A percentile compares a stretch with the other conserved stretches of the same genome.
Evolutionary conservation across 2,113 vertebrate species (phyloP).

Genomic region (Clarias batrachus): DNA sequence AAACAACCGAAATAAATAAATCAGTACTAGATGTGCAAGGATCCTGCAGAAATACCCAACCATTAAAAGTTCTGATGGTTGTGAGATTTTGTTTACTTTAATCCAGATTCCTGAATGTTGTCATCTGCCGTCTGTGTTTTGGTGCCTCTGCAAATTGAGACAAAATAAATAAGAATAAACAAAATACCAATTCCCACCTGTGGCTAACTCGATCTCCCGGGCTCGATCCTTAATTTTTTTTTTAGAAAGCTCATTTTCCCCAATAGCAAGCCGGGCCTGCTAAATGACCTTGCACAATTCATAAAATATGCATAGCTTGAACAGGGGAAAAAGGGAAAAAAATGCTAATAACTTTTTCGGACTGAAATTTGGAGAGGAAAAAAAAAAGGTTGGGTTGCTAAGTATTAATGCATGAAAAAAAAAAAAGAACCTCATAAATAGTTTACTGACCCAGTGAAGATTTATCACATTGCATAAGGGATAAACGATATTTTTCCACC

Average conservation of each 20-base stretch:
- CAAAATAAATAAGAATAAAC: constrained; percentile 8
- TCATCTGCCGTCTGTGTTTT: not conserved
- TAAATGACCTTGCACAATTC: constrained; percentile 68
- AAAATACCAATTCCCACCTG: not conserved
- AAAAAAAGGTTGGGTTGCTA: constrained; percentile 38
- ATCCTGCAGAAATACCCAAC: not conserved
- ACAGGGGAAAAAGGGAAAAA: constrained; percentile 56
- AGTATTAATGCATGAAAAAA: constrained; percentile 70
- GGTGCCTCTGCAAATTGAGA: not conserved
- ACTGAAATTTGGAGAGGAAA: constrained; percentile 75
- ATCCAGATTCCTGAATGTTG: not conserved
- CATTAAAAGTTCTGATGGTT: not conserved
- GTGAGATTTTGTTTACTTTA: not conserved
- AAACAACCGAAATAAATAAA: not conserved
- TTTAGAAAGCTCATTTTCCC: constrained; percentile 52
- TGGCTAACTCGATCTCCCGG: constrained; percentile 10
- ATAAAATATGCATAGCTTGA: constrained; percentile 76
- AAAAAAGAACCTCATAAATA: constrained; percentile 77
- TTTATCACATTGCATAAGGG: constrained; percentile 77
- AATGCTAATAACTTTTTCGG: constrained; percentile 69
- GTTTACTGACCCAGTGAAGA: constrained; percentile 78
- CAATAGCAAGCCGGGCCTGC: constrained; percentile 65
- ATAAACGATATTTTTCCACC: constrained; percentile 71
- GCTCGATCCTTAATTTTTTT: constrained; percentile 17
- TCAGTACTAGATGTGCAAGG: not conserved